Conservation (phyloP, 2,797 vertebrate genomes). For the Ara ararauna region DNA sequence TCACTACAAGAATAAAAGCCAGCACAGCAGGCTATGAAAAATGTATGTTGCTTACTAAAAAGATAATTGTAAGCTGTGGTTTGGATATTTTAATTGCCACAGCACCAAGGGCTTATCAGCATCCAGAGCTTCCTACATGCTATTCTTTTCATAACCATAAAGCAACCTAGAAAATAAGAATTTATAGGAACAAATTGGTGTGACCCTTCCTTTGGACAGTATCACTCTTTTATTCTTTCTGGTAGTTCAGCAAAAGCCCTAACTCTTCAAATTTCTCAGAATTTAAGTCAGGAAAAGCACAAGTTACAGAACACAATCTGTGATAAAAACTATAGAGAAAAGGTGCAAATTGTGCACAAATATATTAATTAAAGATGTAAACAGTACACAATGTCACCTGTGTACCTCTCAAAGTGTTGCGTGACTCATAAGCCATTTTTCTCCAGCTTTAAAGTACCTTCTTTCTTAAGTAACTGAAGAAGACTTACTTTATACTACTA, state of each 20-base stretch:
- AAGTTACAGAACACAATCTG: not conserved
- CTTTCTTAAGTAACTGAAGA: not conserved
- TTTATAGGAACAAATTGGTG: not conserved
- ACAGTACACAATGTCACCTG: not conserved
- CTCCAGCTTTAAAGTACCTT: not conserved
- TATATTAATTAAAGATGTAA: not conserved
- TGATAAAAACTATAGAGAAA: not conserved
- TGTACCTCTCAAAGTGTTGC: not conserved
- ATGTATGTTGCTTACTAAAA: constrained; percentile 14
- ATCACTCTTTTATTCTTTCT: not conserved
- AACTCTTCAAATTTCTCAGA: not conserved
- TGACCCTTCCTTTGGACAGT: not conserved
- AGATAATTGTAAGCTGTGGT: constrained; percentile 28
- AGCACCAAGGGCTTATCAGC: not conserved
- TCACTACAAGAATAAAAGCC: constrained; percentile 42
- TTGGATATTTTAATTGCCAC: constrained; percentile 44
- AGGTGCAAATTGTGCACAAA: not conserved
- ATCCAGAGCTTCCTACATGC: not conserved
- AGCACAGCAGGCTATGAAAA: constrained; percentile 52
- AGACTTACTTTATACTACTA: not conserved
- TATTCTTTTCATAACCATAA: not conserved
- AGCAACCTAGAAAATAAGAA: not conserved
- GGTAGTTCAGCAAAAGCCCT: not conserved
- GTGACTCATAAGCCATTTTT: not conserved
- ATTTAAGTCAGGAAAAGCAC: not conserved